Base-by-base conservation (phyloP, 1,140 invertebrate genomes). In the Teleogryllus occipitalis region DNA sequence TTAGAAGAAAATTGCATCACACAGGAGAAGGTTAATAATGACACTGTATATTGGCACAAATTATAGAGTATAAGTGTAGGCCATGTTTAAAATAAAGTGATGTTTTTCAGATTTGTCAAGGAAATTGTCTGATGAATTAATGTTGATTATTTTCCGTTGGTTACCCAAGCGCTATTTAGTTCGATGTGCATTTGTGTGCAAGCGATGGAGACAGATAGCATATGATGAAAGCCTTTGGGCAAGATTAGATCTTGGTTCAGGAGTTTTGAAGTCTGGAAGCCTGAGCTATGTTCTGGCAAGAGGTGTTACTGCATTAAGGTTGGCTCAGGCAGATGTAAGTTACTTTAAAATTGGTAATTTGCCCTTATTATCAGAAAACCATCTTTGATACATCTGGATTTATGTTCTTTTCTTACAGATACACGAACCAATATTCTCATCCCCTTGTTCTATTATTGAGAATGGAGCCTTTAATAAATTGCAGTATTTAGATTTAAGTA, bases 201-300 rank as follows among this genome's bases (percentile, higher is more conserved):
- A 89, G 78, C 88, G 92, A 87, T 94, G 92, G 92, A 89, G 91
- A 84, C 87, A 91, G 83, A 88, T 96, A 81, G 90, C 91, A 27
- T 91, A 91, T 75, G 95, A 97, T 85, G 94, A 96, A 82, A 92
- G 90, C 5, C 86, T 97, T 7, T 97, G 96, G 96, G 90, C 90
- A 72, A 88, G 95, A 79, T 86, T 97, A 81, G 95, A 97, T 87
- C 86, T 96, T 10, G 92, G 92, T 47, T 88, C 90, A 82, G 93
- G 91, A 82, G 88, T 90, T 4, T 83, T 97, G 14, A 84, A 87
- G 39, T 87, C 90, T 27, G 91, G 91, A 21, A 90, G 91, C 0
- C 83, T 97, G 8, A 93, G 92, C 8, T 88, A 90, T 79, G 89
- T 97, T 80, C 80, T 96, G 27, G 88, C 89, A 27, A 87, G 93